Conservation (phyloP, 2,888 invertebrate species). For the Pandemis heparana region DNA sequence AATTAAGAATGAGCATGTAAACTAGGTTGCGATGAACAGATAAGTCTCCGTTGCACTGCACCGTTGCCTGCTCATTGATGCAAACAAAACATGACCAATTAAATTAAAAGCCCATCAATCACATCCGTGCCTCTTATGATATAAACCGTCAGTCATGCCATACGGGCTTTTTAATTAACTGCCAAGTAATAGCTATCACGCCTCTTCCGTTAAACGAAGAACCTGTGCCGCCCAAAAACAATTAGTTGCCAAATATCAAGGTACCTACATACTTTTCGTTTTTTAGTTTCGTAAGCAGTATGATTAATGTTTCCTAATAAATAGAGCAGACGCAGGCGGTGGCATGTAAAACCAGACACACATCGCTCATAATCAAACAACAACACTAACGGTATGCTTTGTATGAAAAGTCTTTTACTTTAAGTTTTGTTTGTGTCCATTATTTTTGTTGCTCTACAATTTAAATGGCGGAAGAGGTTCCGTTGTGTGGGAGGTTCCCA, state of each 20-base stretch:
- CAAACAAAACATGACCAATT: constrained; percentile 62
- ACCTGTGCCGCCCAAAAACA: constrained; percentile 58
- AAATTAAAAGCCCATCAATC: constrained; percentile 68
- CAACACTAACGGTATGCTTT: constrained; percentile 59
- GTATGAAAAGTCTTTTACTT: constrained; percentile 64
- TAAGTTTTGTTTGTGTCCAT: constrained; percentile 65
- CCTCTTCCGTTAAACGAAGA: constrained; percentile 56
- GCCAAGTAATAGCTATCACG: constrained; percentile 56
- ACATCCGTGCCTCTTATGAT: constrained; percentile 55
- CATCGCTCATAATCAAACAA: constrained; percentile 59
- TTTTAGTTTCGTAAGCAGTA: constrained; percentile 51
- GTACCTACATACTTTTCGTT: constrained; percentile 44
- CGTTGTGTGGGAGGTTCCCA: constrained; percentile 72
- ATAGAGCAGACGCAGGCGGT: constrained; percentile 54
- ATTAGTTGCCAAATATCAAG: constrained; percentile 49
- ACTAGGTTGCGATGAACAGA: constrained; percentile 59
- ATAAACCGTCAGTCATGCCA: constrained; percentile 62
- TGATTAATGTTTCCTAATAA: constrained; percentile 64
- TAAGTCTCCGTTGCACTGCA: constrained; percentile 60
- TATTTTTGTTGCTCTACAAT: constrained; percentile 69
- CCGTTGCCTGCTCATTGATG: constrained; percentile 58
- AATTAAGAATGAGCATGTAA: constrained; percentile 59
- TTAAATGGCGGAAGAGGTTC: constrained; percentile 75
- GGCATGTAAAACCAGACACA: constrained; percentile 53
- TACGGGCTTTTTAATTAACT: constrained; percentile 56